Percentiles rank a stretch among this genome's conserved stretches.
Conservation (phyloP, 2,888 invertebrate genomes). For the Nomada lathburiana region DNA sequence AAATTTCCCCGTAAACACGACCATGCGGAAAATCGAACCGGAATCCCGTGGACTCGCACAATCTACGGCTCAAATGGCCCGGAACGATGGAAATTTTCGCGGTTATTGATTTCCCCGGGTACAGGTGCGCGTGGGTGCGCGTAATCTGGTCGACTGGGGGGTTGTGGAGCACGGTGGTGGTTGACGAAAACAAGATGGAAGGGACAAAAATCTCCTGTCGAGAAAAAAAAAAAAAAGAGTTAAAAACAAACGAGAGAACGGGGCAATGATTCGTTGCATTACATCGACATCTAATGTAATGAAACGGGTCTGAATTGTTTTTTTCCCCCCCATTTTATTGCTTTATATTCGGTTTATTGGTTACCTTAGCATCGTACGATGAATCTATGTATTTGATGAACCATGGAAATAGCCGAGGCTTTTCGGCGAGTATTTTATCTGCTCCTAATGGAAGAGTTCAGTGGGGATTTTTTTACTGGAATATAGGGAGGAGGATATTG, state of each 20-base stretch:
- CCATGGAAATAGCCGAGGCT: too few relatives aligned
- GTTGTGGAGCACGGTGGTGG: slow-evolving; percentile 14
- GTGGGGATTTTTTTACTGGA: not conserved
- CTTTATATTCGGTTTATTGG: too few relatives aligned
- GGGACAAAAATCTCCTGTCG: slow-evolving; percentile 15
- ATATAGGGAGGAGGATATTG: not conserved
- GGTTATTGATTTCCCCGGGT: slow-evolving; percentile 74
- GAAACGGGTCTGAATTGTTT: too few relatives aligned
- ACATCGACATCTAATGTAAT: too few relatives aligned
- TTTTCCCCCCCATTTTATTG: too few relatives aligned
- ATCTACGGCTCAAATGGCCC: slow-evolving; percentile 72
- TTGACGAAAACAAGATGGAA: slow-evolving; percentile 36
- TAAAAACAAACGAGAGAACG: too few relatives aligned
- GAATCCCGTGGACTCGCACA: slow-evolving; percentile 73
- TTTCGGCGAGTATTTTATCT: not conserved
- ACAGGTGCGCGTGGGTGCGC: slow-evolving; percentile 70
- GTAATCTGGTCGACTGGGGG: slow-evolving; percentile 52
- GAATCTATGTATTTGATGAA: too few relatives aligned
- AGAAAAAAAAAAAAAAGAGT: too few relatives aligned
- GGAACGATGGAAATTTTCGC: slow-evolving; percentile 77
- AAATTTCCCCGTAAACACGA: slow-evolving; percentile 67
- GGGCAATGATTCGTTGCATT: too few relatives aligned
- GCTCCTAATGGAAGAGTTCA: not conserved
- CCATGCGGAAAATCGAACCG: slow-evolving; percentile 77
- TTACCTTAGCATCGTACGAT: too few relatives aligned